phyloP scores from a whole-genome alignment of 2,113 vertebrate species.

The Hirundichthys speculiger region DNA sequence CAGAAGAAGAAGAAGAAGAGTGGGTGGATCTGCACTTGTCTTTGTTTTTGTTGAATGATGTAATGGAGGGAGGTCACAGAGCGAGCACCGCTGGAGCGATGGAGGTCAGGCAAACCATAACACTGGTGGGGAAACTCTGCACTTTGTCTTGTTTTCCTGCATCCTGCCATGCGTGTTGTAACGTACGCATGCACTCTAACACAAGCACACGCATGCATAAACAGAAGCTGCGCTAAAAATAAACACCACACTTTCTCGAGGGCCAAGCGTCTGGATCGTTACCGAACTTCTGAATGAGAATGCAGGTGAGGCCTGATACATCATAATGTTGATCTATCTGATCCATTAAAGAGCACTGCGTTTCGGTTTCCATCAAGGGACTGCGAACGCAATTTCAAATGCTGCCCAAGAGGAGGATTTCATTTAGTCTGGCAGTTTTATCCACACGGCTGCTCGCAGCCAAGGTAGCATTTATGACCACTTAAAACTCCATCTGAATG shows the following conservation, averaged over 20 bases:
- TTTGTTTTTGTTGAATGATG: slow-evolving; percentile 21
- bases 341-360: slow-evolving; percentile 14
- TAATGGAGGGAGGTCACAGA: slow-evolving; percentile 19
- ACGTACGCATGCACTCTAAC: slow-evolving; percentile 7
- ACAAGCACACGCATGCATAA: slow-evolving; percentile 6
- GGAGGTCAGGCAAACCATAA: slow-evolving; percentile 32
- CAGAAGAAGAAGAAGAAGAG: background rate
- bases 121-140: slow-evolving; percentile 15
- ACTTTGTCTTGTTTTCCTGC: slow-evolving; percentile 11
- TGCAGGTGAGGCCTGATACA: slow-evolving; percentile 8
- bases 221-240: background rate
- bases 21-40: slow-evolving; percentile 1
- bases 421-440: slow-evolving; percentile 9
- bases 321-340: slow-evolving; percentile 35
- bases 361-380: slow-evolving; percentile 4
- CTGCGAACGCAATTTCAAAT: background rate
- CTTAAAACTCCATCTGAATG: background rate
- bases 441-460: background rate
- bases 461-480: background rate
- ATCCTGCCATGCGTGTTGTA: slow-evolving; percentile 2
- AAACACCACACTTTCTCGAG: slow-evolving; percentile 7
- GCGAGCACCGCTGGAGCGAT: background rate
- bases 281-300: slow-evolving; percentile 14
- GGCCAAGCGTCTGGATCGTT: slow-evolving; percentile 17
- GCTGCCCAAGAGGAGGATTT: background rate